Percentiles rank a stretch among this genome's conserved stretches.
Conservation (phyloP, 2,113 vertebrate species). For the Leucosticte australis region DNA sequence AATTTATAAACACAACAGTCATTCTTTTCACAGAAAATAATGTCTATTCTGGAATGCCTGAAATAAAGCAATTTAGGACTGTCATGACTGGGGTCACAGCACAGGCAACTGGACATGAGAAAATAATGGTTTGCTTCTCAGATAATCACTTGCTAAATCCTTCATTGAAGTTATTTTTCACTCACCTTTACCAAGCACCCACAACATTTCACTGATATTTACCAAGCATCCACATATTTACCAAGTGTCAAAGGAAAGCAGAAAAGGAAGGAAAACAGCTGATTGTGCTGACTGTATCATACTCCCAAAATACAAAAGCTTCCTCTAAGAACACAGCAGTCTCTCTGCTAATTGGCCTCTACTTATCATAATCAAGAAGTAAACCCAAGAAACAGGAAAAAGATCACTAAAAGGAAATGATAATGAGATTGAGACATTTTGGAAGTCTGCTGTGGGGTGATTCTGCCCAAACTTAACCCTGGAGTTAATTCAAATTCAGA, state of each 20-base stretch:
- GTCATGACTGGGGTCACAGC: background rate
- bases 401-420: background rate
- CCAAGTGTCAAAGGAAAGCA: background rate
- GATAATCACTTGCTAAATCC: background rate
- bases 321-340: background rate
- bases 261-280: conserved; percentile 21
- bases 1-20: background rate
- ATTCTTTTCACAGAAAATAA: background rate
- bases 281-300: background rate
- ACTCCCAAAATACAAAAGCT: conserved; percentile 18
- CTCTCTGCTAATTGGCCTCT: background rate
- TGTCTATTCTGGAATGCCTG: background rate
- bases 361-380: background rate
- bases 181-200: background rate
- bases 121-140: background rate
- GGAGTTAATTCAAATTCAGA: background rate
- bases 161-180: conserved; percentile 5
- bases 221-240: background rate
- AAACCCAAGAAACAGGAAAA: background rate
- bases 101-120: background rate
- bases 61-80: conserved; percentile 16
- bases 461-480: background rate
- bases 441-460: background rate
- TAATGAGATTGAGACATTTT: background rate
- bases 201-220: background rate